phyloP scores from a whole-genome alignment of 2,888 invertebrate genomes.

The Lasiommata megera region DNA sequence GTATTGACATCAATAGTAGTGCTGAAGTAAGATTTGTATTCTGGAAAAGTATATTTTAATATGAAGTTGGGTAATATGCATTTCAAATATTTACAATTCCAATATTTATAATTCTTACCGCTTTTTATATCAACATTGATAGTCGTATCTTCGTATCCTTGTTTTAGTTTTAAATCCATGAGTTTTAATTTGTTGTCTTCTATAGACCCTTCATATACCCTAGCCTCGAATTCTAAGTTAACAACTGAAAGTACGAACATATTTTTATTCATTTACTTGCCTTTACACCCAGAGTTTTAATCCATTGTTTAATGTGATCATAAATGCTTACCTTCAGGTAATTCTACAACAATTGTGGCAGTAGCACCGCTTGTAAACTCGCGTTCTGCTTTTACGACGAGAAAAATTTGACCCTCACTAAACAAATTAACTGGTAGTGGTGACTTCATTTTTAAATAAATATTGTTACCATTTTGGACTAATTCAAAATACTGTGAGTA shows the following conservation, averaged over 20 bases:
- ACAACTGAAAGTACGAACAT: slow-evolving; percentile 36
- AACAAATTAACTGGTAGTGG: slow-evolving; percentile 44
- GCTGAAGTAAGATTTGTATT: slow-evolving; percentile 36
- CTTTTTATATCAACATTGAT: slow-evolving; percentile 39
- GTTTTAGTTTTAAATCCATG: slow-evolving; percentile 43
- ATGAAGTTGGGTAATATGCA: neutral
- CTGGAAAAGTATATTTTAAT: neutral
- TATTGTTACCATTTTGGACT: slow-evolving; percentile 37
- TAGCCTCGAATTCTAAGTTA: slow-evolving; percentile 48
- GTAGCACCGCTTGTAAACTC: slow-evolving; percentile 58
- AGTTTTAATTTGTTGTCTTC: slow-evolving; percentile 45
- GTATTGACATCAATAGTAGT: slow-evolving; percentile 39
- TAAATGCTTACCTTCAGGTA: slow-evolving; percentile 56
- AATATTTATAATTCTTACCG: slow-evolving; percentile 38
- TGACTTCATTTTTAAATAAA: slow-evolving; percentile 42
- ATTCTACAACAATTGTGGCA: slow-evolving; percentile 55
- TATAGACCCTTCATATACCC: slow-evolving; percentile 51
- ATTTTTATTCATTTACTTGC: too few species aligned
- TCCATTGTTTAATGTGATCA: neutral
- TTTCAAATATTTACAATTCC: too few species aligned
- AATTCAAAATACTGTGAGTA: slow-evolving; percentile 45
- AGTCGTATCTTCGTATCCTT: slow-evolving; percentile 46
- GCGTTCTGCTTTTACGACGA: slow-evolving; percentile 56
- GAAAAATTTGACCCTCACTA: slow-evolving; percentile 44
- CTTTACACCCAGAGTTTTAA: too few species aligned